Evolutionary conservation across 2,797 vertebrate genomes (phyloP).

Genomic region (Rhincodon typus): DNA sequence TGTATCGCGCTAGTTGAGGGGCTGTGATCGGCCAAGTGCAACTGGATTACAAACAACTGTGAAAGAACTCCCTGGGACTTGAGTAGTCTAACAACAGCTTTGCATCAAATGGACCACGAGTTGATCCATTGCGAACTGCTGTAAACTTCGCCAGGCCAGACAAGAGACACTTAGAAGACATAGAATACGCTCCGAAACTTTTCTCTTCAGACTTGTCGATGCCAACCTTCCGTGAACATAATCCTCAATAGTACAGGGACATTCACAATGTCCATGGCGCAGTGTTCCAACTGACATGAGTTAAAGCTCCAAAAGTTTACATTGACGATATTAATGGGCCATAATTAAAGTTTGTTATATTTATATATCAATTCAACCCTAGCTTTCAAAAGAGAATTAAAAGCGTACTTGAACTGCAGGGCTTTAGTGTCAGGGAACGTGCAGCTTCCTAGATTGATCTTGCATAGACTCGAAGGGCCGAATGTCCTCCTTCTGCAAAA

Average conservation of each 20-base stretch:
- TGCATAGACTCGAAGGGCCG: neutral
- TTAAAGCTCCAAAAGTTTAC: neutral
- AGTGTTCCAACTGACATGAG: neutral
- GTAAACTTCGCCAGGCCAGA: neutral
- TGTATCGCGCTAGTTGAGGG: slow-evolving; percentile 41
- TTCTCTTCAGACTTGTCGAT: neutral
- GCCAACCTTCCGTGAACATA: neutral
- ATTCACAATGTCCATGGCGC: neutral
- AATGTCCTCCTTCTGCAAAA: neutral
- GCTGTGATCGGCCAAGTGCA: slow-evolving; percentile 14
- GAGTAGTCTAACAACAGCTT: neutral
- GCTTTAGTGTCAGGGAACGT: no score
- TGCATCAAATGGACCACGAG: neutral
- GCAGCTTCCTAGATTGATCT: no score
- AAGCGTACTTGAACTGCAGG: neutral
- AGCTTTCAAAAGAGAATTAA: neutral
- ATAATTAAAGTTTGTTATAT: neutral
- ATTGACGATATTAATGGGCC: neutral
- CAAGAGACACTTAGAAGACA: neutral
- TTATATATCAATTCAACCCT: neutral
- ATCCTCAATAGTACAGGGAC: neutral
- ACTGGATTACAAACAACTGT: slow-evolving; percentile 20
- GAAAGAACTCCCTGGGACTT: slow-evolving; percentile 4
- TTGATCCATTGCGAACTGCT: neutral
- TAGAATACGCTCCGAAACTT: neutral